Base-by-base conservation (phyloP, 1,140 invertebrate species). In the Drosophila lini region DNA sequence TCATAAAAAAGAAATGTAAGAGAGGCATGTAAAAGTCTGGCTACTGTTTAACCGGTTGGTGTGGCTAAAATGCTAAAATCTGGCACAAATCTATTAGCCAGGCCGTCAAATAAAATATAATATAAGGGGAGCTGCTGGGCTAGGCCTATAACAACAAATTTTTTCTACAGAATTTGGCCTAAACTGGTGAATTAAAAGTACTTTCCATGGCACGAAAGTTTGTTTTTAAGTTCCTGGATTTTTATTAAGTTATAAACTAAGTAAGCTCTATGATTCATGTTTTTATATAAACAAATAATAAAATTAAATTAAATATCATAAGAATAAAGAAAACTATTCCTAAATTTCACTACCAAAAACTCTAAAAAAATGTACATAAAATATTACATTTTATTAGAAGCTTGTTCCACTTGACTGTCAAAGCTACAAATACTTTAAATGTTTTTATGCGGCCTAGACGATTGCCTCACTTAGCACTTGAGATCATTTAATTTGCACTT, bases 1-100 rank as follows among this genome's bases (percentile, higher is more conserved):
- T 19, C 50, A 57, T 57, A 69, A 56, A 70, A 19, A 36, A 47
- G 28, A 41, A 70, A 38, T 70, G 65, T 38, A 28, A 57, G 31
- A 47, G 42, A 58, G 50, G 22, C 64, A 34, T 71, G 68, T 71
- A 70, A 70, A 70, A 70, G 68, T 58, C 25, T 22, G 47, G 68
- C 68, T 71, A 71, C 68, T 71, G 68, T 71, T 71, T 11, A 71
- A 71, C 68, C 64, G 68, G 68, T 71, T 71, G 64, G 42, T 28
- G n/a, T 31, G 59, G 36, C 50, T 52, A 19, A 36, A 58, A 57
- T 48, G 36, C 28, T 36, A 22, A 70, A 52, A 69, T 52, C 52
- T 71, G 52, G 52, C 64, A 71, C 52, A 70, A 71, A 71, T 69
- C 68, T 71, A 58, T 70, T 69, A 58, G 31, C n/a, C 41, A 15